A percentile compares a stretch with the other conserved stretches of the same genome.
Evolutionary conservation across 2,888 invertebrate species (phyloP).

Genomic region (Thalpophila matura): DNA sequence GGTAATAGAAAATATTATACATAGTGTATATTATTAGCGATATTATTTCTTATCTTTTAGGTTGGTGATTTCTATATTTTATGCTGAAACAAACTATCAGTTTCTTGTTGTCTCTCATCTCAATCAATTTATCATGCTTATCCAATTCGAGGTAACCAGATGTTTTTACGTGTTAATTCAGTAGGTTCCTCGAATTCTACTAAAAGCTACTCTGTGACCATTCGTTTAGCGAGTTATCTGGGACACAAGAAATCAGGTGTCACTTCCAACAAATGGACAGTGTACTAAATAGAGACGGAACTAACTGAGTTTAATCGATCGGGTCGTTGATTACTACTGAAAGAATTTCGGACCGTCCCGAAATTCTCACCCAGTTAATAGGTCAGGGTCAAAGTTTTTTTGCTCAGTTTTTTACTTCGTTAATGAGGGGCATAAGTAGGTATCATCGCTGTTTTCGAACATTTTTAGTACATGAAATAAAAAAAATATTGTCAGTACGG

Average conservation of each 20-base stretch:
- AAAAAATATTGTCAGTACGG: too few species aligned
- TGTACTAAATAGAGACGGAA: constrained; percentile 33
- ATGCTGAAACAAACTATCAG: too few species aligned
- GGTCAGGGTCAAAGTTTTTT: constrained; percentile 14
- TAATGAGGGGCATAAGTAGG: background rate
- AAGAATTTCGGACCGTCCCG: constrained; percentile 24
- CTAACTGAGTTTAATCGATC: constrained; percentile 47
- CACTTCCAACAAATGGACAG: constrained; percentile 39
- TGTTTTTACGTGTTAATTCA: background rate
- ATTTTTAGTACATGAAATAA: too few species aligned
- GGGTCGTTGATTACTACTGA: constrained; percentile 20
- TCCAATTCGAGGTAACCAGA: background rate
- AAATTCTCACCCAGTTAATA: constrained; percentile 18
- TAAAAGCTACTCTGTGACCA: constrained; percentile 2
- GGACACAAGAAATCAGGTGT: constrained; percentile 46
- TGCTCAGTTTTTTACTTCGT: constrained; percentile 7
- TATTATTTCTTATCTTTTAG: too few species aligned
- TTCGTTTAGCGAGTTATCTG: constrained; percentile 12
- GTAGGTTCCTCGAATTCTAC: background rate
- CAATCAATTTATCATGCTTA: background rate
- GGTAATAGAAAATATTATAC: too few species aligned
- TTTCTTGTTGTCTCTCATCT: too few species aligned
- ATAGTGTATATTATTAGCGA: too few species aligned
- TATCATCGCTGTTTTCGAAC: too few species aligned
- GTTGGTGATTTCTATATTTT: too few species aligned